Evolutionary conservation across 53 echinoderm and acorn worm species (phyloP).

Genomic region (Hippasteria phrygiana): DNA sequence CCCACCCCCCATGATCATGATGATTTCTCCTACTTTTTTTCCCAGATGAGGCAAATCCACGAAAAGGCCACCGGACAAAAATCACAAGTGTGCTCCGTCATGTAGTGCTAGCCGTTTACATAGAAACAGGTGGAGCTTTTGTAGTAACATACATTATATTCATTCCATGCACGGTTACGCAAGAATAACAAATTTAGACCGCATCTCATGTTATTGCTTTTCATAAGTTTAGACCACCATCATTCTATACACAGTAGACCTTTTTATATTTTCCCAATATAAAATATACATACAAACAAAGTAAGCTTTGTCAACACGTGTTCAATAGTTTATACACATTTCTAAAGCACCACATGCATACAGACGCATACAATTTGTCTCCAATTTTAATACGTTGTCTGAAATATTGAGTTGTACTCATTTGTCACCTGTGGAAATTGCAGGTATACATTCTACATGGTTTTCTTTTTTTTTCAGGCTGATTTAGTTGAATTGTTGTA

Average conservation of each 20-base stretch:
- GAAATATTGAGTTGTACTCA: too few relatives aligned
- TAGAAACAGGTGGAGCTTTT: conserved; percentile 51
- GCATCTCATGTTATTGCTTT: not conserved
- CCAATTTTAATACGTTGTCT: too few relatives aligned
- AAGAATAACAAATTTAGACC: not conserved
- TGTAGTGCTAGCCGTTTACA: conserved; percentile 49
- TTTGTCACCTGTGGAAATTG: too few relatives aligned
- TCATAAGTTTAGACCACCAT: too few relatives aligned
- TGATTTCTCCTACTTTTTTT: not conserved
- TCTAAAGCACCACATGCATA: too few relatives aligned
- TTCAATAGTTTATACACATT: too few relatives aligned
- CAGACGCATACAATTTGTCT: too few relatives aligned
- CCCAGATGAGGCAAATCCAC: conserved; percentile 68
- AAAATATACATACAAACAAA: not conserved
- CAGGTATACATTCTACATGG: too few relatives aligned
- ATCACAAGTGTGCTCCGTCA: conserved; percentile 65
- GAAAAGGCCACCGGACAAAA: conserved; percentile 69
- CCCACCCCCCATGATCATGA: not conserved
- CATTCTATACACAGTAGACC: not conserved
- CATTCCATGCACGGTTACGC: too few relatives aligned
- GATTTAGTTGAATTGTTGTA: too few relatives aligned
- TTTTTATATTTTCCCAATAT: not conserved
- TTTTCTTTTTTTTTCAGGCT: too few relatives aligned
- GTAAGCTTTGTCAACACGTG: too few relatives aligned
- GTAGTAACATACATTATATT: not conserved